Percentiles rank a stretch among this genome's conserved stretches.
phyloP scores from a whole-genome alignment of 2,113 vertebrate species.

The Cyanoderma ruficeps region DNA sequence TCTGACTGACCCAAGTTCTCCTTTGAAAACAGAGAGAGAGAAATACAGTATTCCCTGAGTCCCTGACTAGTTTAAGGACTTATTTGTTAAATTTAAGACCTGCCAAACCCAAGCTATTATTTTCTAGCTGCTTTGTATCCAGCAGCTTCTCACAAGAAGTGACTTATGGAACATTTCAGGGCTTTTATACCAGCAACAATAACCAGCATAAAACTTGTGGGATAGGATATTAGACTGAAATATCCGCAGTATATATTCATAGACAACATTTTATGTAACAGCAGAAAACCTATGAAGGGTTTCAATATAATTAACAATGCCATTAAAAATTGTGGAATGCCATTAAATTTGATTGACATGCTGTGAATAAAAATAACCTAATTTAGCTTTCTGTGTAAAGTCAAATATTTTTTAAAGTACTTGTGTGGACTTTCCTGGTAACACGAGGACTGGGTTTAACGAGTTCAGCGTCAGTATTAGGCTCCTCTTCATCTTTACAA shows the following conservation, averaged over 20 bases:
- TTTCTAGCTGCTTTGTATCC: constrained; percentile 27
- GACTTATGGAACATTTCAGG: constrained; percentile 34
- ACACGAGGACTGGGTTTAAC: not conserved
- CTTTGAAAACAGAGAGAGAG: constrained; percentile 10
- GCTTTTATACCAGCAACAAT: constrained; percentile 26
- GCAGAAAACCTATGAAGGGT: not conserved
- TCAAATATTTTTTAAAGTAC: not conserved
- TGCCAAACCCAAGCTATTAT: constrained; percentile 39
- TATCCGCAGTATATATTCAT: not conserved
- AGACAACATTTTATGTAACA: not conserved
- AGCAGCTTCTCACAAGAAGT: not conserved
- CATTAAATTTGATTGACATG: not conserved
- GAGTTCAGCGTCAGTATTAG: not conserved
- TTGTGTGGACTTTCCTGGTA: not conserved
- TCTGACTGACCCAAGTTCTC: constrained; percentile 3
- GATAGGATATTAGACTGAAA: not conserved
- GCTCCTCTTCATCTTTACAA: not conserved
- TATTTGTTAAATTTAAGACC: constrained; percentile 56
- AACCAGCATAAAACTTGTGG: not conserved
- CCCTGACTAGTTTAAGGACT: constrained; percentile 1
- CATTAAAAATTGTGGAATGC: not conserved
- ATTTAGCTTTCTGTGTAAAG: not conserved
- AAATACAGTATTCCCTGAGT: constrained; percentile 21
- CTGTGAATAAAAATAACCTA: not conserved
- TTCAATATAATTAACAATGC: constrained; percentile 15